Percentiles rank a stretch among this genome's conserved stretches.
Evolutionary conservation across 2,797 vertebrate genomes (phyloP).

Genomic region (Rousettus madagascariensis): DNA sequence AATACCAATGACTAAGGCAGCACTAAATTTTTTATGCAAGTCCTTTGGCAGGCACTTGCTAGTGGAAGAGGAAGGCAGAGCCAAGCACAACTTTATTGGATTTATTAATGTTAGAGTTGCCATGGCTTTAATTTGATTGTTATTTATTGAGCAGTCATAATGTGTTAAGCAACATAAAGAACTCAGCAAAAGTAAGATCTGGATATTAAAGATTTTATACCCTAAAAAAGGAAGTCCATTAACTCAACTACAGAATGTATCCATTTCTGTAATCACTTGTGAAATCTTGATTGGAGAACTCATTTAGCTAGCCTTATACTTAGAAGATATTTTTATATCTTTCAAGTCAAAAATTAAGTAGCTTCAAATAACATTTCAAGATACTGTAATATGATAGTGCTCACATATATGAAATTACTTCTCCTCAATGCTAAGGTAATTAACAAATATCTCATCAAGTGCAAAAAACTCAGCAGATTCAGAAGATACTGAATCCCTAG

Average conservation of each 20-base stretch:
- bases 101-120: neutral
- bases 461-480: neutral
- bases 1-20: neutral
- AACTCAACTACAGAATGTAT: constrained; percentile 38
- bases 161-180: constrained; percentile 32
- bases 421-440: constrained; percentile 2
- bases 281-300: constrained; percentile 53
- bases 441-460: constrained; percentile 45
- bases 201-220: constrained; percentile 33
- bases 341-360: constrained; percentile 49
- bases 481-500: neutral
- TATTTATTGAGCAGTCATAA: constrained; percentile 44
- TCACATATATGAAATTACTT: constrained; percentile 28
- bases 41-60: constrained; percentile 2
- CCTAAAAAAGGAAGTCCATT: constrained; percentile 35
- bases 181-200: neutral
- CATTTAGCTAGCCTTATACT: constrained; percentile 44
- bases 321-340: constrained; percentile 37
- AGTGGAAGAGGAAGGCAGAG: neutral
- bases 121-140: constrained; percentile 7
- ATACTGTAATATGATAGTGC: neutral
- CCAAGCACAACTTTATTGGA: neutral
- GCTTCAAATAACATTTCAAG: constrained; percentile 53
- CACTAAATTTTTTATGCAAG: neutral
- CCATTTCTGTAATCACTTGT: constrained; percentile 50